Evolutionary conservation across 2,888 invertebrate genomes (phyloP).

Genomic region (Euspilapteryx auroguttella): DNA sequence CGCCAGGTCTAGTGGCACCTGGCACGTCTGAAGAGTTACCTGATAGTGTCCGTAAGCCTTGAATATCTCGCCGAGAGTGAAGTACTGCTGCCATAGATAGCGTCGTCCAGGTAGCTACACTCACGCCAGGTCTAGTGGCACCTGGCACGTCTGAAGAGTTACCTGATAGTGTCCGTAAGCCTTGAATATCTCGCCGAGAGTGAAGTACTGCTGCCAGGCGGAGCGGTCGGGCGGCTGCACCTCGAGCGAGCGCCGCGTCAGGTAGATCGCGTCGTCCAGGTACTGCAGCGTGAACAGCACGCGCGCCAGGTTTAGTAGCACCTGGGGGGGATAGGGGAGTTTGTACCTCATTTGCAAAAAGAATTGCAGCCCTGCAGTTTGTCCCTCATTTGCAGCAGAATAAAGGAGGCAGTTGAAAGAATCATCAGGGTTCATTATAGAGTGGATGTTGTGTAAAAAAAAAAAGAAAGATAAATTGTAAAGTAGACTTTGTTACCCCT

Average conservation of each 20-base stretch:
- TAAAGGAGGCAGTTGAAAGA: too few relatives aligned
- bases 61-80: slow-evolving; percentile 77
- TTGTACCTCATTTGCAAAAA: not conserved
- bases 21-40: too few relatives aligned
- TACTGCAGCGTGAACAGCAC: slow-evolving; percentile 86
- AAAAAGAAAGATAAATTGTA: too few relatives aligned
- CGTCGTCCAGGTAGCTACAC: too few relatives aligned
- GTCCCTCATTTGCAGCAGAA: too few relatives aligned
- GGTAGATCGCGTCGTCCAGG: slow-evolving; percentile 86
- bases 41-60: slow-evolving; percentile 79
- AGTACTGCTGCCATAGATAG: slow-evolving; percentile 81
- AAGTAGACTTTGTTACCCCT: too few relatives aligned
- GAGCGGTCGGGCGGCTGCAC: slow-evolving; percentile 83
- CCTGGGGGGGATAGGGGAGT: slow-evolving; percentile 24
- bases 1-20: too few relatives aligned
- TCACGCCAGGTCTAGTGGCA: too few relatives aligned
- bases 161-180: slow-evolving; percentile 82
- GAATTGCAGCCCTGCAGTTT: too few relatives aligned
- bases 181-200: slow-evolving; percentile 88
- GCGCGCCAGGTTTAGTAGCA: slow-evolving; percentile 80
- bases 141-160: too few relatives aligned
- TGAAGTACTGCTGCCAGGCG: slow-evolving; percentile 91
- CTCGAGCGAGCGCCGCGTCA: slow-evolving; percentile 82
- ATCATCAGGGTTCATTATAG: too few relatives aligned
- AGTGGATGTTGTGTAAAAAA: too few relatives aligned